Evolutionary conservation across 2,888 invertebrate genomes (phyloP).

Genomic region (Linyphia triangularis): DNA sequence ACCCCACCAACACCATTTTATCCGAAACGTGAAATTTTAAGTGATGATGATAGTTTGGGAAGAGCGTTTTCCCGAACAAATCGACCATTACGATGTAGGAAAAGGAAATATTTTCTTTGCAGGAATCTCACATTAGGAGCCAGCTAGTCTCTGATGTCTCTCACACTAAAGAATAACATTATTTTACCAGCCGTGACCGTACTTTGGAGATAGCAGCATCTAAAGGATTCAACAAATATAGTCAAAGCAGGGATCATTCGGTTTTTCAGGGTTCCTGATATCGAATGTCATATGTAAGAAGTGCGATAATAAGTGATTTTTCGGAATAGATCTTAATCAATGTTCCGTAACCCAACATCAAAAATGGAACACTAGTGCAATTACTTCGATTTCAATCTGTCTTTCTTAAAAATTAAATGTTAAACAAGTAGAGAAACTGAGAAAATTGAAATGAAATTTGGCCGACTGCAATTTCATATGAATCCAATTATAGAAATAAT

Average conservation of each 20-base stretch:
- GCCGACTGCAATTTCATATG: too few species aligned
- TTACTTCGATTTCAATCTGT: too few species aligned
- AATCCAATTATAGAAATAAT: too few species aligned
- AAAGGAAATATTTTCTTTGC: constrained; percentile 3
- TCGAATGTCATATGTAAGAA: too few species aligned
- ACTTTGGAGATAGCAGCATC: constrained; percentile 7
- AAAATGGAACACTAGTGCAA: too few species aligned
- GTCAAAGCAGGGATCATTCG: not conserved
- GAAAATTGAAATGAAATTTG: too few species aligned
- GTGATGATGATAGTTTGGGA: constrained; percentile 42
- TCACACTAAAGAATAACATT: constrained; percentile 13
- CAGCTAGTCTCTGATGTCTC: constrained; percentile 10
- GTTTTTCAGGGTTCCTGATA: too few species aligned
- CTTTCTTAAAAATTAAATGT: too few species aligned
- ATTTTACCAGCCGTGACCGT: constrained; percentile 13
- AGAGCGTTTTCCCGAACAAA: constrained; percentile 46
- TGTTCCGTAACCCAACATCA: too few species aligned
- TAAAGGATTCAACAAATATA: constrained; percentile 4
- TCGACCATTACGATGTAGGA: constrained; percentile 41
- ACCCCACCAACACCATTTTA: constrained; percentile 31
- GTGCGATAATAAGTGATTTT: too few species aligned
- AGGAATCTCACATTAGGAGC: constrained; percentile 37
- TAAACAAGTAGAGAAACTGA: too few species aligned
- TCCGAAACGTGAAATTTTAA: constrained; percentile 47
- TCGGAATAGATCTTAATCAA: too few species aligned